Percentiles rank a stretch among this genome's conserved stretches.
Conservation (phyloP, 2,797 vertebrate species). For the Cuniculus paca region DNA sequence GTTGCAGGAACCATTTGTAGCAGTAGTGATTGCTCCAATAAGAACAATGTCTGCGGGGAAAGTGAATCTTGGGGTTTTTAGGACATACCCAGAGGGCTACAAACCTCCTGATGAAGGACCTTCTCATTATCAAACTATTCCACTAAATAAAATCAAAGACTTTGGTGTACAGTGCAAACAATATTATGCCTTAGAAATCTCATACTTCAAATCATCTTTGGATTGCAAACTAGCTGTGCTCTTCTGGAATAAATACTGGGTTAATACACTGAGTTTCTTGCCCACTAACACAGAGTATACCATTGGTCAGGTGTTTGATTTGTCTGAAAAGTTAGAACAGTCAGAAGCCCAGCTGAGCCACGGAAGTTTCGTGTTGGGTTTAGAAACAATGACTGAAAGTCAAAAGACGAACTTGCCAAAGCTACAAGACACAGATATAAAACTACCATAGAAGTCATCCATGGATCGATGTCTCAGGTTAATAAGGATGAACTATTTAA, state of each 20-base stretch:
- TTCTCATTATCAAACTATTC: slow-evolving; percentile 99
- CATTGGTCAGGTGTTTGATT: slow-evolving; percentile 98
- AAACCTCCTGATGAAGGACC: slow-evolving; percentile 99
- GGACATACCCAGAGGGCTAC: slow-evolving; percentile 99
- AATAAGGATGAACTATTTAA: slow-evolving; percentile 99
- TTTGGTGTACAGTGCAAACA: slow-evolving; percentile 99
- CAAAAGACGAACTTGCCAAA: slow-evolving; percentile 99
- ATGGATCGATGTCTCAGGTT: slow-evolving; percentile 99
- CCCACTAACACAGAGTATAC: slow-evolving; percentile 99
- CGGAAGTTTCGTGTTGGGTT: slow-evolving; percentile 98
- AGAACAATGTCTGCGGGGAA: slow-evolving; percentile 99
- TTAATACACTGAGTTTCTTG: slow-evolving; percentile 98
- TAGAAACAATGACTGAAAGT: slow-evolving; percentile 98
- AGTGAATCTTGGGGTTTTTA: slow-evolving; percentile 99
- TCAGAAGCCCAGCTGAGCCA: slow-evolving; percentile 98
- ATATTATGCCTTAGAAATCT: slow-evolving; percentile 99
- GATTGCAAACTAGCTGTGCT: slow-evolving; percentile 99
- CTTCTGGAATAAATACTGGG: slow-evolving; percentile 99
- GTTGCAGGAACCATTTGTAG: slow-evolving; percentile 99
- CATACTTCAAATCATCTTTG: slow-evolving; percentile 99
- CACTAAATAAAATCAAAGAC: slow-evolving; percentile 99
- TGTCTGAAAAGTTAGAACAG: slow-evolving; percentile 99
- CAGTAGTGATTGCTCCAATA: slow-evolving; percentile 99
- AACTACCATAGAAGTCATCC: slow-evolving; percentile 99
- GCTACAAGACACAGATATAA: slow-evolving; percentile 99